Conservation (phyloP, 2,113 vertebrate genomes). For the Melozone crissalis region DNA sequence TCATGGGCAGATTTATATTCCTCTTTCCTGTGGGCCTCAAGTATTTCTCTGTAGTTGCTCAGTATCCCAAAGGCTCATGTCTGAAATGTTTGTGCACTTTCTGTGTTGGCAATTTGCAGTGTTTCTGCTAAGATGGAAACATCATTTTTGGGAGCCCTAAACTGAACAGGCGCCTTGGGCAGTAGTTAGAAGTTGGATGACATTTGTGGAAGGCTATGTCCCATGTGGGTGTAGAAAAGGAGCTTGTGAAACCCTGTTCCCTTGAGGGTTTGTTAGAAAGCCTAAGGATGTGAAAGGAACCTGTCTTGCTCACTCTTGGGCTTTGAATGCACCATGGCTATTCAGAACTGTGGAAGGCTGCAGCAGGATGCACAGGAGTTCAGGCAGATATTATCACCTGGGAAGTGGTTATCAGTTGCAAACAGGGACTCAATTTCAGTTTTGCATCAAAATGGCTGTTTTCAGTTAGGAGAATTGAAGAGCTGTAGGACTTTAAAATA, state of each 20-base stretch:
- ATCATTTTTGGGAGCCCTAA: not conserved
- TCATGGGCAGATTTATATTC: not conserved
- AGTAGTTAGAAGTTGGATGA: not conserved
- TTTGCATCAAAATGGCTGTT: not conserved
- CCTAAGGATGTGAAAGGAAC: not conserved
- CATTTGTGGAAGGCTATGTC: not conserved
- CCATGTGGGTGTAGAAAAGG: not conserved
- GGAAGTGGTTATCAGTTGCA: not conserved
- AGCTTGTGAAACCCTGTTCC: not conserved
- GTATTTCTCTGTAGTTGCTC: not conserved
- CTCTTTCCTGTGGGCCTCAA: not conserved
- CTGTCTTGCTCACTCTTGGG: not conserved
- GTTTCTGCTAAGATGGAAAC: not conserved
- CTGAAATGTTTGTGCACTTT: not conserved
- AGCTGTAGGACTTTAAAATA: fast-evolving
- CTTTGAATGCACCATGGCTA: not conserved
- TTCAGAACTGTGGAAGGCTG: not conserved
- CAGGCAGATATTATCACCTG: not conserved
- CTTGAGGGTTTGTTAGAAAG: not conserved
- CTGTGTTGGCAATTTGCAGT: not conserved
- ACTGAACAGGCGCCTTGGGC: not conserved
- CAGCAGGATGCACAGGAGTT: not conserved
- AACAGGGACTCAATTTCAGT: not conserved
- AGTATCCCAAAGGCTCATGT: not conserved
- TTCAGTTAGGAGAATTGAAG: not conserved